Evolutionary conservation across 2,113 vertebrate genomes (phyloP), one percentile per base, ranked within the genome.

Genomic region (Phrynosoma platyrhinos): DNA sequence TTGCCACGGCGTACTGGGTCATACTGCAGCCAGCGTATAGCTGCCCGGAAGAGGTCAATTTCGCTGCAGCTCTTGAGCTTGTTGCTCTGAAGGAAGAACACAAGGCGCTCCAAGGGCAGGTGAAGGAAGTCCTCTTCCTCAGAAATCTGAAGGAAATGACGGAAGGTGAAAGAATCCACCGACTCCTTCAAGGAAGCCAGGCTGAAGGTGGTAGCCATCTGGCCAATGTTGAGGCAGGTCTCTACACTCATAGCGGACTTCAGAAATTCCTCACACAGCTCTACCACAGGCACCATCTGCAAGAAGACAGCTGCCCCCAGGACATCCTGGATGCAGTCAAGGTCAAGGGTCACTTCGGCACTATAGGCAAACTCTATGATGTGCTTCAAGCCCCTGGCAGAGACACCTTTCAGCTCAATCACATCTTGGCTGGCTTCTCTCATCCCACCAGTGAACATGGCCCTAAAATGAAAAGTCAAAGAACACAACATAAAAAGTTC

Each of bases 371-470:
- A 99, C 96, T 99, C 99, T 4, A 99, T 98, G 25, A 99, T 98
- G 92, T 99, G 99, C 75, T 97, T 98, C 64, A 99, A 96, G 10
- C 99, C 99, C 1, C 98, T 98, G 9, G 98, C 98, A 0, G 99
- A 99, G 75, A 99, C 95, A 0, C 99, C 99, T 85, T 98, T 98
- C 93, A 99, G 96, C 95, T 99, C 98, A 4, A 99, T 98, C 88
- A 97, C 95, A 0, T 98, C 98, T 94, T 99, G 99, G 94, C 94
- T 98, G 18, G 98, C 97, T 95, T 99, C 99, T 79, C 97, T 96
- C 99, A 99, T 99, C 84, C 99, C 99, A 0, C 99, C 99, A 0
- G 99, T 99, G 95, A 99, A 99, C 99, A 99, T 99, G 0, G 98
- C 99, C 96, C 99, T 99, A 96, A 30, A 88, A 96, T 89, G 82